Percentiles rank a stretch among this genome's conserved stretches.
These are phyloP conservation scores for Diarsia rubi DNA, from an alignment of 2,888 invertebrate genomes.

Conservation along the genomic window DNA sequence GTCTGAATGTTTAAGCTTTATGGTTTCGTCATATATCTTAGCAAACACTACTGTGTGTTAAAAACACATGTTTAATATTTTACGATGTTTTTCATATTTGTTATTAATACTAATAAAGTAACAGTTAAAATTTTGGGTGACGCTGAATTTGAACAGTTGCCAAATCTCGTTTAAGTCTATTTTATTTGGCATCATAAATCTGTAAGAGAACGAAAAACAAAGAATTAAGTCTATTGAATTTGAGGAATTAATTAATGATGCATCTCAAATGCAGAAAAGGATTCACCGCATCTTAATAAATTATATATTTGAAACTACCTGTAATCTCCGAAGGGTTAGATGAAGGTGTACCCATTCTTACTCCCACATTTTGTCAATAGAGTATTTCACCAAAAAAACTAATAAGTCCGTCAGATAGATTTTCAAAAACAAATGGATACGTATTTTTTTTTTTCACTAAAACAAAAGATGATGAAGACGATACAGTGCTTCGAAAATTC, in stretches of 20 bases:
- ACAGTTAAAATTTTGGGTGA: not conserved
- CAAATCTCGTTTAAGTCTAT: not conserved
- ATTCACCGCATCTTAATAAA: not conserved
- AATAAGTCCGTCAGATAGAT: no score
- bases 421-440: no score
- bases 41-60: conserved; percentile 52
- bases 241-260: not conserved
- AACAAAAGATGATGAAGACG: no score
- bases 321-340: no score
- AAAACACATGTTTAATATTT: conserved; percentile 8
- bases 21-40: conserved; percentile 21
- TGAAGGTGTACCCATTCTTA: no score
- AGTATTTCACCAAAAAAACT: no score
- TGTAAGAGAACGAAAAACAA: not conserved
- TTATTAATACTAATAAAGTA: conserved; percentile 4
- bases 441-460: no score
- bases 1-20: conserved; percentile 42
- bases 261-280: not conserved
- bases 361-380: no score
- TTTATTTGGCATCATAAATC: not conserved
- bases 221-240: not conserved
- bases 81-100: conserved; percentile 15
- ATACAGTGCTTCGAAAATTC: no score
- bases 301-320: no score
- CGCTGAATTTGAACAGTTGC: not conserved